Percentiles rank a stretch among this genome's conserved stretches.
Conservation (phyloP, 2,113 vertebrate genomes). For the Salvelinus alpinus region DNA sequence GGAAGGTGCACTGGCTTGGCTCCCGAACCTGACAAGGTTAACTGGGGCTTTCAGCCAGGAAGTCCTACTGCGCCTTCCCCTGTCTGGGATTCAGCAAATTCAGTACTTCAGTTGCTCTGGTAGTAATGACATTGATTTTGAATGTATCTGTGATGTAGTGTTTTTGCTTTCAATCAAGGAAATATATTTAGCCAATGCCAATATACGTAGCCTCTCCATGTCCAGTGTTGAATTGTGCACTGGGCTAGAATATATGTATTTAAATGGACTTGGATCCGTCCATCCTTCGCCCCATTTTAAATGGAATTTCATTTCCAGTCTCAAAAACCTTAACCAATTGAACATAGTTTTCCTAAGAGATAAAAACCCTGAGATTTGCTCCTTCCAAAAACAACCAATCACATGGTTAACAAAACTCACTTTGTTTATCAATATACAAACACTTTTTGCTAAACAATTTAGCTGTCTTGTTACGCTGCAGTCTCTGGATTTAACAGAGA, state of each 20-base stretch:
- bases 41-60: not conserved
- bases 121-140: not conserved
- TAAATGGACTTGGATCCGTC: accelerated
- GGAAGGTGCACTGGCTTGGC: not conserved
- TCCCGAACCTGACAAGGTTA: not conserved
- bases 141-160: not conserved
- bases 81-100: not conserved
- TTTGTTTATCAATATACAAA: no score
- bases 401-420: no score
- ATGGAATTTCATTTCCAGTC: no score
- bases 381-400: no score
- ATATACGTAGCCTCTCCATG: not conserved
- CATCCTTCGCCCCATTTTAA: no score
- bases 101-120: accelerated
- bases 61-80: not conserved
- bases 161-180: not conserved
- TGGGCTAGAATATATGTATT: not conserved
- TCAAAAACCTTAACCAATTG: no score
- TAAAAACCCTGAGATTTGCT: no score
- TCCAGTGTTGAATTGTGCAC: not conserved
- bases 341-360: accelerated
- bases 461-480: not conserved
- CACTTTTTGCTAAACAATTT: not conserved
- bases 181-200: not conserved
- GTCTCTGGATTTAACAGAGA: not conserved